Evolutionary conservation across 92 coral and sea anemone species (phyloP), one percentile per base, ranked within the genome.

Genomic region (Zoanthus gigantus): DNA sequence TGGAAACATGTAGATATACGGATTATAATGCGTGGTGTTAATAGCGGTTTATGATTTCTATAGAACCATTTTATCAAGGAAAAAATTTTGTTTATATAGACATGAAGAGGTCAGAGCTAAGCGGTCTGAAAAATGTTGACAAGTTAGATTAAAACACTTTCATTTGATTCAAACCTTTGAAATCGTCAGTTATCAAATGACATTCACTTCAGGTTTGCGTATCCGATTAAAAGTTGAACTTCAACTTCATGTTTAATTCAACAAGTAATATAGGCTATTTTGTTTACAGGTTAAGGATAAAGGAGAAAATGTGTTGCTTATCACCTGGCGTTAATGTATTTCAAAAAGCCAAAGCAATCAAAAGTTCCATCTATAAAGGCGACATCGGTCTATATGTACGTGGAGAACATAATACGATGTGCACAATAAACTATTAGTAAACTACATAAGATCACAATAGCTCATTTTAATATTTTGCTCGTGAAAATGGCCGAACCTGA

Each of bases 261-360:
- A 16, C 32, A n/a, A 16, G 69, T 63, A n/a, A n/a, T 63, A 63
- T 17, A 17, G 69, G 28, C 9, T 28, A 63, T n/a, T 63, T 63
- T 63, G 69, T 63, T 63, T 16, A 63, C 18, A 63, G 0, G 69
- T n/a, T 23, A n/a, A 63, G n/a, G 6, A 17, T 58, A 58, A n/a
- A 63, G 30, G n/a, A 1, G 28, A 63, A 63, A 63, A 6, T 16
- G 31, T n/a, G 28, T 23, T 16, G 8, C 69, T 7, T 63, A 63
- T 63, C 69, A 63, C 69, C 69, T 63, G 69, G 30, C 69, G 69
- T 63, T n/a, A 63, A 63, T 63, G 28, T 16, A 7, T n/a, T n/a
- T 63, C 69, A 63, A 63, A 29, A 9, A n/a, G 54, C 9, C 54
- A 18, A 23, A 17, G 69, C n/a, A 63, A 16, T 63, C 69, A 50